phyloP scores from a whole-genome alignment of 2,797 vertebrate genomes.

The Neosilurus hyrtlii region DNA sequence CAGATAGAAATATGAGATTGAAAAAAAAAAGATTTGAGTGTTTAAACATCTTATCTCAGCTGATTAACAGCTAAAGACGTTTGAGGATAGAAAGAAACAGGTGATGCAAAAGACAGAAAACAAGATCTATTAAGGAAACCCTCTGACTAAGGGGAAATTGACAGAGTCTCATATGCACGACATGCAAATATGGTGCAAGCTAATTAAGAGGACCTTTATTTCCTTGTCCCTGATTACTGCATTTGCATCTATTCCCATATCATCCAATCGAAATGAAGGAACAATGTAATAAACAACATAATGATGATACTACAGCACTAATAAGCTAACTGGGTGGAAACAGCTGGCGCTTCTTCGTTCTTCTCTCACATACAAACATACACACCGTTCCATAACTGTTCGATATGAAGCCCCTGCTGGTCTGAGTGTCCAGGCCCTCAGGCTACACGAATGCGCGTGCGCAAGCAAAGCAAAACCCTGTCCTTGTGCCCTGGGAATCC shows the following conservation, averaged over 20 bases:
- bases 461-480: conserved; percentile 43
- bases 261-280: background rate
- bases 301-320: background rate
- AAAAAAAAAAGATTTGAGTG: background rate
- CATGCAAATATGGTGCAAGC: background rate
- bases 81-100: background rate
- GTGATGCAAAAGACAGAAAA: background rate
- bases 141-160: conserved; percentile 3
- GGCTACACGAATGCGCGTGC: conserved; percentile 20
- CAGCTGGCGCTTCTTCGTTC: conserved; percentile 1
- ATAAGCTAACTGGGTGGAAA: conserved; percentile 7
- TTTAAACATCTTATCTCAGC: background rate
- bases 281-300: conserved; percentile 12
- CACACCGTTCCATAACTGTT: conserved; percentile 15
- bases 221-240: conserved; percentile 4
- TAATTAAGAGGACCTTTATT: background rate
- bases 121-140: no score
- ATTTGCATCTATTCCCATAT: conserved; percentile 1
- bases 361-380: conserved; percentile 25
- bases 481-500: conserved; percentile 45
- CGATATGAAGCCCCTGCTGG: conserved; percentile 23
- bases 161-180: background rate
- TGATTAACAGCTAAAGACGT: background rate
- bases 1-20: background rate
- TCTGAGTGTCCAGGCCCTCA: conserved; percentile 20